Evolutionary conservation across 2,797 vertebrate genomes (phyloP).

Genomic region (Anguilla marmorata): DNA sequence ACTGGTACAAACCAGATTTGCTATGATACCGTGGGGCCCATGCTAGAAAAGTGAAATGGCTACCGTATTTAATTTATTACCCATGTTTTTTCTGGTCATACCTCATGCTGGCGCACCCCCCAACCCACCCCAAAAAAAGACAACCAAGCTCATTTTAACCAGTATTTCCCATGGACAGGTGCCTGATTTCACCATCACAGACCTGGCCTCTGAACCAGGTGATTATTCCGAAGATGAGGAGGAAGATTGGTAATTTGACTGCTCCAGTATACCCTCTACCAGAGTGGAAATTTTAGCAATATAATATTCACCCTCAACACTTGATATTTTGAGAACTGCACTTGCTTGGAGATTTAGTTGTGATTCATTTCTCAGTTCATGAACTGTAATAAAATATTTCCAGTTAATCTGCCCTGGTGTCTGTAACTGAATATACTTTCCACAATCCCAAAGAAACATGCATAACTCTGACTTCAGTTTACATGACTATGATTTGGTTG

Average conservation of each 20-base stretch:
- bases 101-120: background rate
- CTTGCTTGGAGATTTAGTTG: background rate
- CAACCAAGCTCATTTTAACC: background rate
- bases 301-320: background rate
- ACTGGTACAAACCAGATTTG: background rate
- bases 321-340: background rate
- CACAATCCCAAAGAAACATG: background rate
- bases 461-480: background rate
- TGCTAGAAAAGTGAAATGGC: background rate
- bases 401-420: background rate
- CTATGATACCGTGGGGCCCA: background rate
- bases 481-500: background rate
- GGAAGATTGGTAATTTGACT: background rate
- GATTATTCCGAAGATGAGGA: conserved; percentile 51
- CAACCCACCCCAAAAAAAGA: background rate
- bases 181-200: conserved; percentile 70
- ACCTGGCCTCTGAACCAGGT: conserved; percentile 72
- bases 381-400: background rate
- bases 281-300: background rate
- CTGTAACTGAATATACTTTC: background rate
- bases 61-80: background rate
- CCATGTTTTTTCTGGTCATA: background rate
- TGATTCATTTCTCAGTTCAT: background rate
- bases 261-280: background rate
- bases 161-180: conserved; percentile 62